Conservation (phyloP, 2,888 invertebrate genomes). For the Galerucella calmariensis region DNA sequence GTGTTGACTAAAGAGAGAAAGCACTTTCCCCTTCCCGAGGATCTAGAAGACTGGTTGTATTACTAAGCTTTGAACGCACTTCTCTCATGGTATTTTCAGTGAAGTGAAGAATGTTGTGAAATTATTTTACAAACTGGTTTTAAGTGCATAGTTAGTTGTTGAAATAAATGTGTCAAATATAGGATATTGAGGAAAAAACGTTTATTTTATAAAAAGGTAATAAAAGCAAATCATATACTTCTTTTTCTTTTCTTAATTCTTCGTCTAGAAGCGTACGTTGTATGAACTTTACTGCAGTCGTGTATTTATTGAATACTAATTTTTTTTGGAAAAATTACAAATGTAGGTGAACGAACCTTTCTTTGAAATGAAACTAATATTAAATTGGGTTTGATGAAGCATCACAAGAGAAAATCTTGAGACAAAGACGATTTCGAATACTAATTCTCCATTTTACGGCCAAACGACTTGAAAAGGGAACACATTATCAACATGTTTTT, state of each 20-base stretch:
- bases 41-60: conserved; percentile 26
- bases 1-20: conserved; percentile 13
- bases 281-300: conserved; percentile 16
- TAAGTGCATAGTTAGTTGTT: background rate
- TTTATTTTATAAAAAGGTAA: conserved; percentile 21
- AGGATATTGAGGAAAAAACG: conserved; percentile 1
- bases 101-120: conserved; percentile 22
- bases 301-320: background rate
- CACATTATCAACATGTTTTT: background rate
- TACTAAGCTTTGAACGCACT: conserved; percentile 8
- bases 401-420: background rate
- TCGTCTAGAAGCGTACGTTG: conserved; percentile 10
- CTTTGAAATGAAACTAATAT: background rate
- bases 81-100: conserved; percentile 27
- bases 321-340: background rate
- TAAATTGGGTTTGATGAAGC: background rate
- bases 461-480: background rate
- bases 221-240: background rate
- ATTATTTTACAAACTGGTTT: conserved; percentile 14
- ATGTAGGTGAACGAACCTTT: no score
- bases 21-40: conserved; percentile 18
- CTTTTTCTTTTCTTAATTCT: background rate
- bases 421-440: background rate
- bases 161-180: conserved; percentile 20
- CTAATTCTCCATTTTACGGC: background rate